Evolutionary conservation across 2,888 invertebrate genomes (phyloP).

Genomic region (Griposia aprilina): DNA sequence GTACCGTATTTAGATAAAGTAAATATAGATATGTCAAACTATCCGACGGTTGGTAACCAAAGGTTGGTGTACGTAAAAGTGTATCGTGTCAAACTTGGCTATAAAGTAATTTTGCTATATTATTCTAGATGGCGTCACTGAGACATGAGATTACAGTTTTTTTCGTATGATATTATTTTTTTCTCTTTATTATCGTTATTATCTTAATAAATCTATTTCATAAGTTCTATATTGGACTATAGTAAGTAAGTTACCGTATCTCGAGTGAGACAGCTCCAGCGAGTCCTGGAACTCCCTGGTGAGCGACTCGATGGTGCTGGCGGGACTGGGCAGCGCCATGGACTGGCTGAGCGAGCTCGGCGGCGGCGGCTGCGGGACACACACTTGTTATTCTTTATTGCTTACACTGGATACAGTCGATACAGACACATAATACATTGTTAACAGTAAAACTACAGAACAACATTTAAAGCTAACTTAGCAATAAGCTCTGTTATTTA

Average conservation of each 20-base stretch:
- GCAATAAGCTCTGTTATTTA: not conserved
- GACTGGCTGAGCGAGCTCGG: constrained; percentile 82
- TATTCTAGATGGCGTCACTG: not conserved
- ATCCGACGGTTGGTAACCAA: not conserved
- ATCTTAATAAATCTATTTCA: not conserved
- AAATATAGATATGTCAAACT: not conserved
- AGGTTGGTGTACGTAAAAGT: not conserved
- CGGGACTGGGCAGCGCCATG: constrained; percentile 93
- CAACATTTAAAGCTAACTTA: not conserved
- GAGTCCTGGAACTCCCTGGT: constrained; percentile 96
- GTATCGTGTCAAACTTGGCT: not conserved
- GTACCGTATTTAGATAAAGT: not conserved
- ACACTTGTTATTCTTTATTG: not conserved
- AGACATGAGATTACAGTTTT: not conserved
- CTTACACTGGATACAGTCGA: not conserved
- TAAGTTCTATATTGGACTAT: not conserved
- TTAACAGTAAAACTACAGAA: not conserved
- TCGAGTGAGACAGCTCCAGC: constrained; percentile 90
- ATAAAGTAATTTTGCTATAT: not conserved
- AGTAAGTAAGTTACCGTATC: constrained; percentile 76
- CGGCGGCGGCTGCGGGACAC: constrained; percentile 75
- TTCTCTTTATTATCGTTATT: too few species aligned
- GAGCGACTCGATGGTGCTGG: constrained; percentile 94
- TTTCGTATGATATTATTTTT: too few species aligned
- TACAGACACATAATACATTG: not conserved